A percentile compares a stretch with the other conserved stretches of the same genome.
phyloP scores from a whole-genome alignment of 2,113 vertebrate genomes.

The Gracilinanus agilis region DNA sequence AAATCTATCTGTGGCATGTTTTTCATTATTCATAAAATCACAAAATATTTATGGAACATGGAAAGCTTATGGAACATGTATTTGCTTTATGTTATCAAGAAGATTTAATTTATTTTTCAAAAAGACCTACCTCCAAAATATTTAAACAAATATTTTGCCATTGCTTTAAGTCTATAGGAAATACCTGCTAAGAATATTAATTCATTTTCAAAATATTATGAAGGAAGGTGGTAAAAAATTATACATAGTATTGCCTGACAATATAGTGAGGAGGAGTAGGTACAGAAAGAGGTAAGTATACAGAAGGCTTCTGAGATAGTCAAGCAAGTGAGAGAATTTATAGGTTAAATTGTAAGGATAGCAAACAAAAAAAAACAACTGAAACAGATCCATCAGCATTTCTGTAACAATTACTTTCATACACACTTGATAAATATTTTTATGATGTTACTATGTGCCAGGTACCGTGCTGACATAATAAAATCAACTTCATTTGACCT shows the following conservation, averaged over 20 bases:
- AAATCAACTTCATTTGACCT: background rate
- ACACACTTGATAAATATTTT: background rate
- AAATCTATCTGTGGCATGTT: background rate
- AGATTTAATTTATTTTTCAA: constrained; percentile 19
- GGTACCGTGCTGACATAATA: background rate
- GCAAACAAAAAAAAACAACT: background rate
- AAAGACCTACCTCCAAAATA: background rate
- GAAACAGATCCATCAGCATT: background rate
- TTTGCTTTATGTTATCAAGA: background rate
- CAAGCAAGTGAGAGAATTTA: background rate
- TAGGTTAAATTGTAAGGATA: background rate
- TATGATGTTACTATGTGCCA: background rate
- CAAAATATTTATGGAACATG: background rate
- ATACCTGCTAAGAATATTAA: background rate
- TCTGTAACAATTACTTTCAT: background rate
- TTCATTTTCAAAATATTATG: background rate
- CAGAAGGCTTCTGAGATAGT: background rate
- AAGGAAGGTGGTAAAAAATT: background rate
- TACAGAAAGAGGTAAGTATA: background rate
- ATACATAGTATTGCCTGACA: background rate
- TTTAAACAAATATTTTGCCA: background rate
- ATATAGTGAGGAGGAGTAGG: background rate
- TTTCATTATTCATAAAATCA: background rate
- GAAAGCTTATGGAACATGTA: background rate
- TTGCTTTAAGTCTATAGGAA: background rate